Conservation (phyloP, 2,888 invertebrate genomes). For the Mimas tiliae region DNA sequence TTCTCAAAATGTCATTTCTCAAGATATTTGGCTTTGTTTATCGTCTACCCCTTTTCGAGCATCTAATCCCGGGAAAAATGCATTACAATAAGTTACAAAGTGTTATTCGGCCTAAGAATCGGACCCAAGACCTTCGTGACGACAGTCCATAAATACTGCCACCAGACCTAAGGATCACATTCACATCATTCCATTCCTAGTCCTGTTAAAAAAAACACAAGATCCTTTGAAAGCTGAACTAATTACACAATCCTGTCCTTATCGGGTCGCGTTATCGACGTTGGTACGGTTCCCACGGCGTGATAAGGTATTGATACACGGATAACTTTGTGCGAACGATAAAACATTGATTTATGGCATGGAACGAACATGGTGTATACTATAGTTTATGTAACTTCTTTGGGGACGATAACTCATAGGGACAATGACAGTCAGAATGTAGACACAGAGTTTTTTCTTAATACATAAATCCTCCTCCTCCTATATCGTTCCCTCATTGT, state of each 20-base stretch:
- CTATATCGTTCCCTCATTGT: too few relatives aligned
- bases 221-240: conserved; percentile 32
- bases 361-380: not conserved
- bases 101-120: too few relatives aligned
- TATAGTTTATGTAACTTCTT: not conserved
- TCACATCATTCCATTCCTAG: not conserved
- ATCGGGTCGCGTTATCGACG: conserved; percentile 29
- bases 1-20: too few relatives aligned
- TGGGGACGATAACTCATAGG: not conserved
- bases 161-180: not conserved
- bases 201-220: conserved; percentile 29
- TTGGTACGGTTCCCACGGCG: conserved; percentile 45
- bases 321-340: conserved; percentile 39
- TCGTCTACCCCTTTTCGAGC: too few relatives aligned
- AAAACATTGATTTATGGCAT: conserved; percentile 35
- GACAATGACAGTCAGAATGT: too few relatives aligned
- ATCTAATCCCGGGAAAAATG: too few relatives aligned
- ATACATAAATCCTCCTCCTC: too few relatives aligned
- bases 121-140: too few relatives aligned
- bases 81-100: too few relatives aligned
- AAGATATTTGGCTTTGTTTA: too few relatives aligned
- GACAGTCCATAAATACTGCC: too few relatives aligned
- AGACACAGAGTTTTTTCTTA: too few relatives aligned
- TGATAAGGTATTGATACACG: conserved; percentile 39
- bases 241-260: conserved; percentile 24